These are phyloP conservation scores for Mactra quadrangularis DNA, from an alignment of 1,140 invertebrate species.

Conservation along the genomic window DNA sequence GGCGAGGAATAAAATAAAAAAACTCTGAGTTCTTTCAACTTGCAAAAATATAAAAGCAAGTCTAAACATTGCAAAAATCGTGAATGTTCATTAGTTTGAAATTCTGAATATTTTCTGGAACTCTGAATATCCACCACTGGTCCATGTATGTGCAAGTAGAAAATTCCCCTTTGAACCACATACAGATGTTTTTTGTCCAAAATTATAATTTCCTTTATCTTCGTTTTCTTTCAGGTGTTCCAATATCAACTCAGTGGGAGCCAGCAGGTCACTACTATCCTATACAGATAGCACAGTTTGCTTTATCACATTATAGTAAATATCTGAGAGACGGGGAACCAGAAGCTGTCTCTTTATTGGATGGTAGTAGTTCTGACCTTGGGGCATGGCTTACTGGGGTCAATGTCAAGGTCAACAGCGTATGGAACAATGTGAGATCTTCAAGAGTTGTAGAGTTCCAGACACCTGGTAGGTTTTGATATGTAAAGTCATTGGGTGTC, in stretches of 20 bases:
- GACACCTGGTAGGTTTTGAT: conserved; percentile 78
- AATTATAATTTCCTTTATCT: too few relatives aligned
- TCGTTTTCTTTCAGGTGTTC: conserved; percentile 91
- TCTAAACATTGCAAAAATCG: too few relatives aligned
- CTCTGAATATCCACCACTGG: too few relatives aligned
- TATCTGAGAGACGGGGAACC: conserved; percentile 84
- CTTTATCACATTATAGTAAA: conserved; percentile 98
- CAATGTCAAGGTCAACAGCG: conserved; percentile 17
- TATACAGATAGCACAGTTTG: conserved; percentile 99
- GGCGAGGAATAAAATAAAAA: too few relatives aligned
- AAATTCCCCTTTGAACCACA: too few relatives aligned
- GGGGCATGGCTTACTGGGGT: conserved; percentile 70
- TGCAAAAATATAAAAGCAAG: too few relatives aligned
- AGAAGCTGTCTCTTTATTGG: conserved; percentile 85
- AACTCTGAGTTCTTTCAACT: too few relatives aligned
- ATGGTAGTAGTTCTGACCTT: conserved; percentile 85
- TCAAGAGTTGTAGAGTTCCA: conserved; percentile 78
- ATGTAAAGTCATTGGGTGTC: too few relatives aligned
- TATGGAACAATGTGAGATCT: conserved; percentile 48
- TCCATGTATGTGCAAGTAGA: too few relatives aligned
- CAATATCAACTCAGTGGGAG: conserved; percentile 98
- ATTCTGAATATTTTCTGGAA: too few relatives aligned
- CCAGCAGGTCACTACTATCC: conserved; percentile 96
- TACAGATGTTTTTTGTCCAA: too few relatives aligned
- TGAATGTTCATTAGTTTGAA: too few relatives aligned